phyloP scores from a whole-genome alignment of 2,888 invertebrate genomes.

The Limnephilus lunatus region DNA sequence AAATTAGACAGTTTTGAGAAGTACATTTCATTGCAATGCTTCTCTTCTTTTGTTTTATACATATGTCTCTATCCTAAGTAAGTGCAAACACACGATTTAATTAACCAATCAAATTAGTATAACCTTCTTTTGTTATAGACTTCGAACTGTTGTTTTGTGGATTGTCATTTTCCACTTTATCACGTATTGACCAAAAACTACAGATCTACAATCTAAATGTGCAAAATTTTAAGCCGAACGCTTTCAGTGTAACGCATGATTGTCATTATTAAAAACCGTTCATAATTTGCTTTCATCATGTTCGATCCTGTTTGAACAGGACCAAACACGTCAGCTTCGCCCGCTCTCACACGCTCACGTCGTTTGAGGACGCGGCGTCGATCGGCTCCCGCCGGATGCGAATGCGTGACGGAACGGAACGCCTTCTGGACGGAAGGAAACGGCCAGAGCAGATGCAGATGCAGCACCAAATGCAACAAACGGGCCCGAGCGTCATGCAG shows the following conservation, averaged over 20 bases:
- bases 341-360: slow-evolving; percentile 90
- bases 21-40: too few species aligned
- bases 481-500: background rate
- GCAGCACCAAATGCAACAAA: slow-evolving; percentile 66
- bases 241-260: background rate
- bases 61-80: too few species aligned
- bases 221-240: background rate
- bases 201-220: background rate
- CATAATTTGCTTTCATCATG: slow-evolving; percentile 30
- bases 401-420: slow-evolving; percentile 76
- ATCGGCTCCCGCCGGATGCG: slow-evolving; percentile 72
- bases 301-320: slow-evolving; percentile 72
- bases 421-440: slow-evolving; percentile 86
- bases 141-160: too few species aligned
- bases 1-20: too few species aligned
- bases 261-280: background rate
- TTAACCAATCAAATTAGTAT: too few species aligned
- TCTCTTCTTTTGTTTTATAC: too few species aligned
- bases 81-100: too few species aligned
- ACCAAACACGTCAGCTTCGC: slow-evolving; percentile 95
- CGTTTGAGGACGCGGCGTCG: slow-evolving; percentile 85
- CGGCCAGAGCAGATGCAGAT: slow-evolving; percentile 70
- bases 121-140: background rate
- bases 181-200: background rate
- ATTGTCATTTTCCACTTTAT: too few species aligned